Base-by-base conservation (phyloP, 2,888 invertebrate genomes). In the Orchesella flavescens region DNA sequence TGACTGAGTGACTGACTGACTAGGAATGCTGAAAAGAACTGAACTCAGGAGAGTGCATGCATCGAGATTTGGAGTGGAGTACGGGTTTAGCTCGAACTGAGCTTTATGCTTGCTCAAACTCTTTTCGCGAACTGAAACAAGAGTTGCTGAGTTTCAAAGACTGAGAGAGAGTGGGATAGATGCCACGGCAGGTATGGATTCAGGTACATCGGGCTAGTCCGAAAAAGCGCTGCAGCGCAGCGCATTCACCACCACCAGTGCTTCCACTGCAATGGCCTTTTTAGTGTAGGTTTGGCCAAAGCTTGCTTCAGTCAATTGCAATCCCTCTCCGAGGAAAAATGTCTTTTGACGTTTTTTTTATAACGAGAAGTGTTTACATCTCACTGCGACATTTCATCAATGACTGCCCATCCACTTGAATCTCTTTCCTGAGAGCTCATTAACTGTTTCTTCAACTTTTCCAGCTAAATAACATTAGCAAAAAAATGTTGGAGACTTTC, bases 1-100 rank as follows among this genome's bases (percentile, higher is more conserved):
- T 77, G 77, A 77, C 77, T 77, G 69, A 77, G 66, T 76, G 75
- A 76, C 75, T 76, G 75, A 76, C 66, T 76, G 63, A 24, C 44
- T 49, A 34, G 49, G 66, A 55, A 66, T 76, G 76, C 23, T 49
- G 76, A 59, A 44, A 10, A 21, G 43, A 63, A 49, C 49, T 63
- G 71, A 78, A 78, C 63, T 49, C 71, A 66, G 78, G 71, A 71
- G 78, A 78, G 78, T 78, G 63, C 78, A 78, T 71, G 10, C 55
- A 17, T 44, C 15, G 21, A 7, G 44, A 43, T 53, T 24, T 46
- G n/a, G 34, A 19, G 53, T 53, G 1, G 66, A 57, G 23, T 34
- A 76, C 55, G 76, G 34, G 34, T 34, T 34, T 2, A 63, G 59
- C 49, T 63, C 53, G 19, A 44, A 17, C 57, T 46, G 61, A 59